Conservation (phyloP, 2,797 vertebrate species). For the Liasis olivaceus region DNA sequence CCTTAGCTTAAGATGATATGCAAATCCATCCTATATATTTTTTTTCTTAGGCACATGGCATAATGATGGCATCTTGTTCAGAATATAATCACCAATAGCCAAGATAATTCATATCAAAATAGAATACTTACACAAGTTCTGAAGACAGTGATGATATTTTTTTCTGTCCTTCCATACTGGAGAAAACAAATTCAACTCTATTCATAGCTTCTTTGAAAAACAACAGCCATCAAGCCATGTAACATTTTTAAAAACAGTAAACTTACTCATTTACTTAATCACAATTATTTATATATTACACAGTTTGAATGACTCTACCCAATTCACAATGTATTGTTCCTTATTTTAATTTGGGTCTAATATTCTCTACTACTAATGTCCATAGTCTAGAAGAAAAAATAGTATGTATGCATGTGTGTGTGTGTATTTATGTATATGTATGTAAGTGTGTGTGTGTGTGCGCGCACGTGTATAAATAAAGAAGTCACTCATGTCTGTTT, state of each 20-base stretch:
- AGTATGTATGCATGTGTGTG: too few relatives aligned
- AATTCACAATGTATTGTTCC: background rate
- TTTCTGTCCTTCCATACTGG: background rate
- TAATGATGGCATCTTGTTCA: background rate
- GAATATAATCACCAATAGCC: too few relatives aligned
- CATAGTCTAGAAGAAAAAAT: background rate
- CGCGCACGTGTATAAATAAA: background rate
- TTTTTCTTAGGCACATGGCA: background rate
- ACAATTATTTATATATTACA: too few relatives aligned
- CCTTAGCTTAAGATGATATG: background rate
- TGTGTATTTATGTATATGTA: too few relatives aligned
- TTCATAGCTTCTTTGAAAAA: background rate
- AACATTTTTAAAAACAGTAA: too few relatives aligned
- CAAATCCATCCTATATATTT: background rate
- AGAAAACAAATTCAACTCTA: background rate
- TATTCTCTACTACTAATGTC: background rate
- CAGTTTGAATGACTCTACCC: too few relatives aligned
- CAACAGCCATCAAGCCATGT: background rate
- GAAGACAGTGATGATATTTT: background rate
- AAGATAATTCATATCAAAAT: too few relatives aligned
- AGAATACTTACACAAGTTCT: background rate
- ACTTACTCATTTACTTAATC: too few relatives aligned
- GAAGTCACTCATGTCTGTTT: constrained; percentile 59
- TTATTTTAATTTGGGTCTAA: background rate
- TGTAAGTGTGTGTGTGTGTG: too few relatives aligned